phyloP scores from a whole-genome alignment of 2,888 invertebrate genomes.

The Junonia oenone region DNA sequence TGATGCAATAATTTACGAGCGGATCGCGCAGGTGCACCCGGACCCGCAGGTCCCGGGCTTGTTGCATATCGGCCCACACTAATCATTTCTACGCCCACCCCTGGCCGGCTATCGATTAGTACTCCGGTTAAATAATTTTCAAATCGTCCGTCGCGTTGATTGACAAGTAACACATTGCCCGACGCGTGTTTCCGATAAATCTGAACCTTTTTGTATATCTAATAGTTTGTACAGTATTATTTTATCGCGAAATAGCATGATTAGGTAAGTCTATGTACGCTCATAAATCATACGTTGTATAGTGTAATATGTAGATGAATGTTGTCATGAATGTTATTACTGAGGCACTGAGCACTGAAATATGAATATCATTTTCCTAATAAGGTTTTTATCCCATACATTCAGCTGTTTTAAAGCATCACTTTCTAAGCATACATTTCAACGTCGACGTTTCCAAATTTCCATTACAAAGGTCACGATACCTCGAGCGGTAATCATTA shows the following conservation, averaged over 20 bases:
- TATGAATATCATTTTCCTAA: not conserved
- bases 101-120: conserved; percentile 17
- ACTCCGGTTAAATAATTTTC: conserved; percentile 2
- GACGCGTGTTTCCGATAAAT: conserved; percentile 18
- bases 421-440: not conserved
- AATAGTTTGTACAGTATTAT: not conserved
- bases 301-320: not conserved
- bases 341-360: not conserved
- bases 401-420: no score
- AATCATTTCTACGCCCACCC: conserved; percentile 21
- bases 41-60: conserved; percentile 36
- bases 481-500: conserved; percentile 27
- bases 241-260: not conserved
- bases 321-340: not conserved
- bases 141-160: not conserved
- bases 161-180: conserved; percentile 31
- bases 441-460: conserved; percentile 6
- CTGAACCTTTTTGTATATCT: not conserved
- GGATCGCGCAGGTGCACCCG: conserved; percentile 64
- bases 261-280: not conserved
- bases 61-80: conserved; percentile 17
- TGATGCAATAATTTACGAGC: conserved; percentile 50
- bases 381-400: no score
- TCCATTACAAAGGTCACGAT: conserved; percentile 21
- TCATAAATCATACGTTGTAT: not conserved